Evolutionary conservation across 2,113 vertebrate genomes (phyloP), one percentile per base, ranked within the genome.

Genomic region (Anthoscopus minutus): DNA sequence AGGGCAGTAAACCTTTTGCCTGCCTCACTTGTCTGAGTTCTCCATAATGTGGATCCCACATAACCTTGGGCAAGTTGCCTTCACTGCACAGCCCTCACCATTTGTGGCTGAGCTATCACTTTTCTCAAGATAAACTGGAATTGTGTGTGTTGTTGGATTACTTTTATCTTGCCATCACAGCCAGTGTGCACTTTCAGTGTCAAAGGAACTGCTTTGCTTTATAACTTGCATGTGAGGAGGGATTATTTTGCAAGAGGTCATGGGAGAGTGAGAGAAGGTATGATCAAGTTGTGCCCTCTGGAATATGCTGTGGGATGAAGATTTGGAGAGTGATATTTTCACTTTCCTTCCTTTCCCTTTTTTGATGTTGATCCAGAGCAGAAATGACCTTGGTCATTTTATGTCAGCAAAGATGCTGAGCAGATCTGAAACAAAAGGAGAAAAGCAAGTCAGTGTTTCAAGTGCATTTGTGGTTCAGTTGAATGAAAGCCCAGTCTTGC

Each of bases 51-150:
- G 50, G 19, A n/a, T 14, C 22, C 35, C 14, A 7, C 16, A 19
- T 51, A 81, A 83, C 73, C 88, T 81, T 70, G 71, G 71, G 38
- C 33, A 66, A 8, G 50, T 13, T 70, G 31, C 15, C 12, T 28
- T 77, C 15, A 11, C 56, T 83, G 47, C 69, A 40, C 82, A 84
- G 70, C 90, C 86, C 87, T 93, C 9, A 16, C 93, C 81, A 33
- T 89, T 87, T 95, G 77, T 62, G 95, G 88, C 88, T 93, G 80
- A 96, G 89, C 70, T 92, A 92, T 97, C 84, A 28, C 67, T 97
- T 98, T 97, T 97, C 97, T 94, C 80, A 87, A 81, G 94, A 95
- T 96, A 97, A 97, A 93, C 93, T 97, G 81, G 92, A 93, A 94
- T 73, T 94, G 81, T 95, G 80, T 95, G 74, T 57, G 10, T 86